Evolutionary conservation across 1,140 invertebrate genomes (phyloP), one percentile per base, ranked within the genome.

Genomic region (Drosophila lacteicornis): DNA sequence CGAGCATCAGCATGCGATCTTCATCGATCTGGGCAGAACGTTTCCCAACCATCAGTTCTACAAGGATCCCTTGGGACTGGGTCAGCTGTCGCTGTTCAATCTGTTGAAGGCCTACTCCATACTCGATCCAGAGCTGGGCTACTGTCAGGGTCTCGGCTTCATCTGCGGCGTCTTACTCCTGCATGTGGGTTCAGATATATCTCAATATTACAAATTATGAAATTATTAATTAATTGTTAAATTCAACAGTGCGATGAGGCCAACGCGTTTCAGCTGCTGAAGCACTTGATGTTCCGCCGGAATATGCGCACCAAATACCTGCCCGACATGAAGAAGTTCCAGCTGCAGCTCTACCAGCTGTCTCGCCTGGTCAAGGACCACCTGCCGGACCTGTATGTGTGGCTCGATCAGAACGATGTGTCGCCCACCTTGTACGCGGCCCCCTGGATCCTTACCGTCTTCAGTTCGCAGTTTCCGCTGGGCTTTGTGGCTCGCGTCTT

Each of bases 31-130:
- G 96, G 97, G 98, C 33, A 95, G 98, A 12, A 99, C 98, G 5
- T 99, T 99, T 93, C 98, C 98, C 0, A 96, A 96, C 91, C 98
- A 99, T 93, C 96, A 96, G 1, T 99, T 98, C 92, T 99, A 98
- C 93, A 96, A 96, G 60, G 96, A 96, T 74, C 96, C 97, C 1
- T 93, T 98, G 50, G 98, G 97, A 1, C 95, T 97, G 4, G 98
- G 98, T 1, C 98, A 99, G 92, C 93, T 99, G 61, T 96, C 97
- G 0, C 93, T 99, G 2, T 99, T 99, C 92, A 99, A 99, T 94
- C 93, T 99, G 8, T 93, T 99, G 0, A 99, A 99, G 93, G 98
- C 98, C 0, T 99, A 99, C 92, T 99, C 98, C 1, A 94, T 99
- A 8, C 92, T 99, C 9, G 98, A 99, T 93, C 96, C 96, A 13